These are phyloP conservation scores for Chiloscyllium punctatum DNA, from an alignment of 2,797 vertebrate genomes.

Conservation along the genomic window DNA sequence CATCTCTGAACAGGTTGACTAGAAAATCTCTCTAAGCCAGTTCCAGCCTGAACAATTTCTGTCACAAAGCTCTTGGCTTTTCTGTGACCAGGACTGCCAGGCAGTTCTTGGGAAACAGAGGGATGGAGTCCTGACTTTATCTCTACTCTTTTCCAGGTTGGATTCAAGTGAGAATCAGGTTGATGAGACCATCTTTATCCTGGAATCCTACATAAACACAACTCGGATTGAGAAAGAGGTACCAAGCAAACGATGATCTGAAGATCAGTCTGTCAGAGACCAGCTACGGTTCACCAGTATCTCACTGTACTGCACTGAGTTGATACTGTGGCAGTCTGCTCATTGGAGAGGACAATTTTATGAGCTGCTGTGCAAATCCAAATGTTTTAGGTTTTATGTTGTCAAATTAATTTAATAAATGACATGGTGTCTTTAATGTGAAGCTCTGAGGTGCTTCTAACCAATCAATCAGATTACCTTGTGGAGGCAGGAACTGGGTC, in stretches of 20 bases:
- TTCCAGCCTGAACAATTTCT: no score
- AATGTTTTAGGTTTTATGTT: background rate
- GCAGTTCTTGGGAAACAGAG: background rate
- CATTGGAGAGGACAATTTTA: background rate
- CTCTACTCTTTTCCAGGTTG: constrained; percentile 60
- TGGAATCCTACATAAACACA: constrained; percentile 73
- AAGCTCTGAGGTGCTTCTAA: background rate
- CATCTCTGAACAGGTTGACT: no score
- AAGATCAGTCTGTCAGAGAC: background rate
- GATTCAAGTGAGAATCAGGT: constrained; percentile 93
- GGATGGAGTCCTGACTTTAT: background rate
- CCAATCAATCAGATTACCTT: background rate
- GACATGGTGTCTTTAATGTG: background rate
- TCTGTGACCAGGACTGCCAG: background rate
- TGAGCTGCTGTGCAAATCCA: background rate
- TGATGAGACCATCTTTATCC: constrained; percentile 86
- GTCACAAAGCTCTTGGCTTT: background rate
- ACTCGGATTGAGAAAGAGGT: constrained; percentile 43
- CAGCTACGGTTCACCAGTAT: background rate
- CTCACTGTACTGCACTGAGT: background rate
- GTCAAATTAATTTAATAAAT: background rate
- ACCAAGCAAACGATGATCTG: background rate
- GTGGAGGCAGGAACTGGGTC: no score
- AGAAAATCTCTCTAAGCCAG: no score
- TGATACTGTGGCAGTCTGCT: background rate